A percentile compares a stretch with the other conserved stretches of the same genome.
Conservation (phyloP, 1,140 invertebrate genomes). For the Drosophila funebris region DNA sequence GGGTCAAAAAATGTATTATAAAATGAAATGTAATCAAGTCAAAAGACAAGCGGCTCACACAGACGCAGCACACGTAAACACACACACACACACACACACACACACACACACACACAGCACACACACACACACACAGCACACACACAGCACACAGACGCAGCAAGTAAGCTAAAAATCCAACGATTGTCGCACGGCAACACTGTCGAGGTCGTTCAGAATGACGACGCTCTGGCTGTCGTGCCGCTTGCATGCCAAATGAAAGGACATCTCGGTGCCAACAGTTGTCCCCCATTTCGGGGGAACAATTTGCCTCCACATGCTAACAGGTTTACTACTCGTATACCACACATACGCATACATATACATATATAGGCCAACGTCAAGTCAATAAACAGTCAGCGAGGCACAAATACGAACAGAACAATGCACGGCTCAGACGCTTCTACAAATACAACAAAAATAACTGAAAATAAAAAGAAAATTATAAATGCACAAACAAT, state of each 20-base stretch:
- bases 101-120: not conserved
- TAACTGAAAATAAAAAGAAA: constrained; percentile 37
- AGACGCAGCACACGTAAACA: not conserved
- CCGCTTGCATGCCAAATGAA: constrained; percentile 44
- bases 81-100: constrained; percentile 2
- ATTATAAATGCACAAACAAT: constrained; percentile 27
- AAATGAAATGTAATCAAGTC: constrained; percentile 73
- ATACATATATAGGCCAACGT: constrained; percentile 11
- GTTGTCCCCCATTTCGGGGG: constrained; percentile 12
- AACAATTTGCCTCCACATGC: not conserved
- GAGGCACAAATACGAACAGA: constrained; percentile 13
- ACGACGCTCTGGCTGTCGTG: not conserved
- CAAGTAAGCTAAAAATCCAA: constrained; percentile 50
- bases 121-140: not conserved
- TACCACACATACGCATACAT: not conserved
- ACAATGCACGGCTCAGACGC: constrained; percentile 22
- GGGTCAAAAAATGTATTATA: constrained; percentile 65
- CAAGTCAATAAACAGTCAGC: constrained; percentile 45
- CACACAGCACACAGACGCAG: not conserved
- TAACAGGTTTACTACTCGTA: not conserved
- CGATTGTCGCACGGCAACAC: constrained; percentile 52
- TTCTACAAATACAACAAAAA: constrained; percentile 31
- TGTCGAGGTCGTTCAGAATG: constrained; percentile 16
- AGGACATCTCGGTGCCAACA: constrained; percentile 27
- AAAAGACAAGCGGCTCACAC: constrained; percentile 38